Base-by-base conservation (phyloP, 2,888 invertebrate species). In the Zaprionus bogoriensis region DNA sequence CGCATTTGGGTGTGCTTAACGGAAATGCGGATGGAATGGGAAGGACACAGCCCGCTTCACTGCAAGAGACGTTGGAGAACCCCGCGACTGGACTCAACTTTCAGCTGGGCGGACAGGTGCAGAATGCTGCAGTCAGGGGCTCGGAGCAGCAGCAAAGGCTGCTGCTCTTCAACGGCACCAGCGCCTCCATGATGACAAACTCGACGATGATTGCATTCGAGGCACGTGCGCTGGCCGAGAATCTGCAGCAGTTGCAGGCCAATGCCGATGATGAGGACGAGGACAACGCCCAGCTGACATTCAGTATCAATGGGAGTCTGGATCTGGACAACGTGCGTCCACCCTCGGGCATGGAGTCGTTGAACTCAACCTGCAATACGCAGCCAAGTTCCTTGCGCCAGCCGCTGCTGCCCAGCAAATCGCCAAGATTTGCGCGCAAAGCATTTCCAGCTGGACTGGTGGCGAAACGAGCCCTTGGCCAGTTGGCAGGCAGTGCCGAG, bases 321-420 rank as follows among this genome's bases (percentile, higher is more conserved):
- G 96, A 96, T 82, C 90, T 96, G 57, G 96, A 96, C 76, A 93
- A 94, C 52, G 92, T 96, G 3, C 94, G 94, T 72, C 96, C 96
- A 0, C 96, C 96, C 0, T 96, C 96, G 0, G 93, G 95, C 47
- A 93, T 96, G 91, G 95, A 95, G 36, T 94, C 95, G 67, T 87
- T 94, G 5, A 94, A 92, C 69, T 78, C 41, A 12, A 55, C 51
- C 6, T 72, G 60, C 51, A 72, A 72, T 10, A 87, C 79, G 0
- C 88, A 89, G 55, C 83, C 88, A 0, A 89, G 79, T 27, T 88
- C 88, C 0, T 14, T 87, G 17, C 88, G 88, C 2, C 88, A 88
- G 63, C 54, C 76, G 1, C 68, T 92, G 55, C 75, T 92, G 55
- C 75, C 80, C 7, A 74, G 77, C 25, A 90, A 88, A 28, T 90